Base-by-base conservation (phyloP, 1,140 invertebrate genomes). In the Drosophila serrata region DNA sequence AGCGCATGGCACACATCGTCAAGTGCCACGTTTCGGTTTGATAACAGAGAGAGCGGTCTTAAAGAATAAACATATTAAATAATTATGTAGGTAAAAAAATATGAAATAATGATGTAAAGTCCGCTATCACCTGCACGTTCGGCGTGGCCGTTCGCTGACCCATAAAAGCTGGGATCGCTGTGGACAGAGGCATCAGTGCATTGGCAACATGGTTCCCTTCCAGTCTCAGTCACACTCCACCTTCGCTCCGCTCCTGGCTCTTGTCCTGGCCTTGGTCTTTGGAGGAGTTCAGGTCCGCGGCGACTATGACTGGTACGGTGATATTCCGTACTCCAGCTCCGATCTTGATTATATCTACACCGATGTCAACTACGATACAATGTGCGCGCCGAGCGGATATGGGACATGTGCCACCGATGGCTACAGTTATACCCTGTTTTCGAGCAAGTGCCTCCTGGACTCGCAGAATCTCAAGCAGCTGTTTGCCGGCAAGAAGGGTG, bases 21-120 rank as follows among this genome's bases (percentile, higher is more conserved):
- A 24, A 24, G 31, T 48, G 37, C 37, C 67, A 73, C 69, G 69
- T 73, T 73, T 58, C 35, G 15, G 8, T 2, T 5, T 22, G 69
- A 73, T 73, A 73, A 19, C 7, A 22, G 27, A 17, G 27, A 17
- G 31, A 40, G 12, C 48, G 27, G 22, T 1, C 29, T 27, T 37
- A 53, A 29, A 27, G 22, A 31, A 24, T 9, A 13, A 22, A 17
- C 17, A 48, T 17, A 17, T n/a, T n/a, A 33, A 7, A 59, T 22
- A 58, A 13, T 35, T 37, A 62, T 46, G 22, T 37, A 29, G 22
- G 9, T 24, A 37, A 27, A 35, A 24, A 57, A 29, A 19, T n/a
- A 15, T 29, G 17, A 29, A 48, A 69, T 40, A 67, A 56, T 73
- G 65, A 73, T 72, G 69, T 73, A 73, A 73, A 70, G 65, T 13